Evolutionary conservation across 35 echinoderm and acorn worm genomes (phyloP), one percentile per base, ranked within the genome.

Genomic region (Hemicentrotus pulcherrimus): DNA sequence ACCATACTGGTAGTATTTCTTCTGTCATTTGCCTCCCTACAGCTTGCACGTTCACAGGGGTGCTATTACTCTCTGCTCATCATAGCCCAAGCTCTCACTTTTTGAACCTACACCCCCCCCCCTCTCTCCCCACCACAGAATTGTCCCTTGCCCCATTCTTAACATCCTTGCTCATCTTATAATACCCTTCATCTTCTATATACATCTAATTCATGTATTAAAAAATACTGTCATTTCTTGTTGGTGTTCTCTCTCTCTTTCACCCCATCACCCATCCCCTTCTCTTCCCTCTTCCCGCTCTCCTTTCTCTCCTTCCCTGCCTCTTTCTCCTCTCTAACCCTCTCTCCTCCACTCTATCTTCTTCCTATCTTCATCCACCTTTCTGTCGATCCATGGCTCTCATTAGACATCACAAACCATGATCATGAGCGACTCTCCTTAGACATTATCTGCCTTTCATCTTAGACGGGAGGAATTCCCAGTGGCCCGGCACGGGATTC

Each of bases 371-470:
- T 24, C 35, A 59, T 59, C 52, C 11, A 59, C 12, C 52, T 59
- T 30, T 78, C 65, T 78, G 65, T 47, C 88, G 31, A 33, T 45
- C 88, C 88, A 33, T 47, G 13, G 32, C 88, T 47, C 88, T 47
- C 88, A 90, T 90, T 90, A 90, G 88, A 90, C 88, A 45, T 47
- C 88, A 90, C 88, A 47, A 47, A 90, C 88, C 31, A 45, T 90
- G 32, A 90, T 90, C 88, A 90, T 18, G 32, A 28, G 88, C 15
- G 88, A 90, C 88, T 33, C 88, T 90, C 46, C 14, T 89, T 24
- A 90, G 88, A 90, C 88, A 90, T 90, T 90, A 90, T 90, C 88
- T 90, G 32, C 88, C 88, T 90, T 90, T 90, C 88, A 90, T 90
- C 88, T 90, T 30, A 90, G 46, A 90, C 88, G 32, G 32, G 32